Conservation (phyloP, 2,113 vertebrate genomes). For the Petaurus breviceps region DNA sequence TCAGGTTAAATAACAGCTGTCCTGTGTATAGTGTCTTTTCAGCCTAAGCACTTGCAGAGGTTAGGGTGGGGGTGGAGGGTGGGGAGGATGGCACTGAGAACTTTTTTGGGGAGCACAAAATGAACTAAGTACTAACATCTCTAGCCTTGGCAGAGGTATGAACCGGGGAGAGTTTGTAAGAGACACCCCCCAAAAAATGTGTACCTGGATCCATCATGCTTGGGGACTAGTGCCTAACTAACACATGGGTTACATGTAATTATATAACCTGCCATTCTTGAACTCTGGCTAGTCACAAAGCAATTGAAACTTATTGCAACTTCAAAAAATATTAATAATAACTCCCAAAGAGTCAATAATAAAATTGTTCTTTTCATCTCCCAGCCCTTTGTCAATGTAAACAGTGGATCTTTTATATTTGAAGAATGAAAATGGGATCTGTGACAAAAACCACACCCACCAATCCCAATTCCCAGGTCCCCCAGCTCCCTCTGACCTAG, state of each 20-base stretch:
- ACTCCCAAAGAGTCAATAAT: slow-evolving; percentile 1
- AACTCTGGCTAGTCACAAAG: neutral
- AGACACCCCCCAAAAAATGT: neutral
- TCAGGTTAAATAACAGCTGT: neutral
- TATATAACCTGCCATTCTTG: neutral
- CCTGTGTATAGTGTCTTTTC: neutral
- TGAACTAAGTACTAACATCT: neutral
- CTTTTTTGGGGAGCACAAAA: neutral
- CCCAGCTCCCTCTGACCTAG: slow-evolving; percentile 47
- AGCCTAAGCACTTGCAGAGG: neutral
- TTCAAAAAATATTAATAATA: slow-evolving; percentile 10
- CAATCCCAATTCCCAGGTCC: slow-evolving; percentile 1
- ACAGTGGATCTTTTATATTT: neutral
- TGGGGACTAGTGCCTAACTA: neutral
- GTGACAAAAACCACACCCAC: neutral
- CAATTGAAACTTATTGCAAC: neutral
- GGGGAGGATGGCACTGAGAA: neutral
- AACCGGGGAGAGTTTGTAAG: neutral
- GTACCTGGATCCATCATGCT: neutral
- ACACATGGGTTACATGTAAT: neutral
- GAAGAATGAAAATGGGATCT: neutral
- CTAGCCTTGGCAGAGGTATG: neutral
- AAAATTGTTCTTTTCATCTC: neutral
- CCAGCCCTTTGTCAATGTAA: neutral
- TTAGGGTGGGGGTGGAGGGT: neutral